Conservation (phyloP, 2,888 invertebrate species). For the Lochmaea crataegi region DNA sequence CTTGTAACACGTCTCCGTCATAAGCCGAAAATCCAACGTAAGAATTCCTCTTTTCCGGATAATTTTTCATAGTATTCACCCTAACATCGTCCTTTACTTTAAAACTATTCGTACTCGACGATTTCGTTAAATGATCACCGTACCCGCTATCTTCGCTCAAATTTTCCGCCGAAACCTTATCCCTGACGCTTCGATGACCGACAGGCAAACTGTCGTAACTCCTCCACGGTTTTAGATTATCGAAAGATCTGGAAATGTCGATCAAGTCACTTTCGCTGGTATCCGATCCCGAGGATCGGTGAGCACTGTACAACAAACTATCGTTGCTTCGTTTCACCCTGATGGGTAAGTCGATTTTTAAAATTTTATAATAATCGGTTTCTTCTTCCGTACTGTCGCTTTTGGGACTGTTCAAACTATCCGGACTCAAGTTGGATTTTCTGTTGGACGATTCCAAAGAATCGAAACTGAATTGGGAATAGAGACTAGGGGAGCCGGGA, state of each 20-base stretch:
- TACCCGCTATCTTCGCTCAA: constrained; percentile 85
- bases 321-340: constrained; percentile 50
- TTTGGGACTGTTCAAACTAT: constrained; percentile 66
- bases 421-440: constrained; percentile 65
- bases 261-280: constrained; percentile 60
- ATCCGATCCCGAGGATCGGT: constrained; percentile 64
- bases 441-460: constrained; percentile 66
- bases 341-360: constrained; percentile 56
- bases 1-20: constrained; percentile 51
- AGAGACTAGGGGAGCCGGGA: constrained; percentile 65
- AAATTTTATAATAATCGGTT: constrained; percentile 58
- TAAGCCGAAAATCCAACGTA: constrained; percentile 52
- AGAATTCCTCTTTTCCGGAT: constrained; percentile 47
- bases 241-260: constrained; percentile 61
- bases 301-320: constrained; percentile 56
- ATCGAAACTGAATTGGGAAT: constrained; percentile 68
- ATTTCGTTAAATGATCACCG: constrained; percentile 68
- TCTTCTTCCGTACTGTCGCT: constrained; percentile 57
- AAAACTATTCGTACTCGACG: constrained; percentile 49
- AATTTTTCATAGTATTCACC: constrained; percentile 39
- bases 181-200: constrained; percentile 47
- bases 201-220: constrained; percentile 63
- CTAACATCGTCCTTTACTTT: constrained; percentile 48
- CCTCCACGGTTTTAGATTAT: constrained; percentile 63
- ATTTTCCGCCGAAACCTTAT: constrained; percentile 79